A percentile compares a stretch with the other conserved stretches of the same genome.
Evolutionary conservation across 30 jellyfish, hydroid and myxozoan species (phyloP).

Genomic region (Chrysaora quinquecirrha): DNA sequence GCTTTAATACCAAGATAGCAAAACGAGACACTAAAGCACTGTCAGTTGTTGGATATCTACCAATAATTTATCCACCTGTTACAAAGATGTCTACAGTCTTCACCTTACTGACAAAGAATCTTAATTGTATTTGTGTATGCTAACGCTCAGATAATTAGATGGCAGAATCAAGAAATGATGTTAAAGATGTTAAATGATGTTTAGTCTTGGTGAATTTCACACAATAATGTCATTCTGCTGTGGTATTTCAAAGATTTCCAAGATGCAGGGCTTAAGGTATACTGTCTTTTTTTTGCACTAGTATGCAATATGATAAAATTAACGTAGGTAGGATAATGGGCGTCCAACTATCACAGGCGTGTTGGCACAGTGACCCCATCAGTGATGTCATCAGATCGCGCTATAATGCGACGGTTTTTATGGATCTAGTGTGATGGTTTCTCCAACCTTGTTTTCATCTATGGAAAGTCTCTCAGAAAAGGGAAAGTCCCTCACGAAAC

Average conservation of each 20-base stretch:
- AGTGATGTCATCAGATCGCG: too few relatives aligned
- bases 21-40: not conserved
- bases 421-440: too few relatives aligned
- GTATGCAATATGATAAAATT: too few relatives aligned
- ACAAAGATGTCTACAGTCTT: conserved; percentile 48
- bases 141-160: conserved; percentile 68
- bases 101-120: conserved; percentile 27
- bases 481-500: too few relatives aligned
- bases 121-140: conserved; percentile 79
- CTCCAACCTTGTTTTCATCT: too few relatives aligned
- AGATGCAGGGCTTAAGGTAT: conserved; percentile 67
- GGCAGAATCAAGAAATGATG: conserved; percentile 46
- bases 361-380: too few relatives aligned
- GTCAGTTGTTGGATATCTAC: conserved; percentile 64
- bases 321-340: too few relatives aligned
- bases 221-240: conserved; percentile 79
- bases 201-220: conserved; percentile 82
- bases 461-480: too few relatives aligned
- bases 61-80: conserved; percentile 62
- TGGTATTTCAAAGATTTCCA: conserved; percentile 69
- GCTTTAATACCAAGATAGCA: conserved; percentile 59
- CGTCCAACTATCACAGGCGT: too few relatives aligned
- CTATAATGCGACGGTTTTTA: too few relatives aligned
- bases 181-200: conserved; percentile 22
- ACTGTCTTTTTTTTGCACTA: too few relatives aligned